Evolutionary conservation across 2,113 vertebrate genomes (phyloP), one percentile per base, ranked within the genome.

Genomic region (Mesocricetus auratus): DNA sequence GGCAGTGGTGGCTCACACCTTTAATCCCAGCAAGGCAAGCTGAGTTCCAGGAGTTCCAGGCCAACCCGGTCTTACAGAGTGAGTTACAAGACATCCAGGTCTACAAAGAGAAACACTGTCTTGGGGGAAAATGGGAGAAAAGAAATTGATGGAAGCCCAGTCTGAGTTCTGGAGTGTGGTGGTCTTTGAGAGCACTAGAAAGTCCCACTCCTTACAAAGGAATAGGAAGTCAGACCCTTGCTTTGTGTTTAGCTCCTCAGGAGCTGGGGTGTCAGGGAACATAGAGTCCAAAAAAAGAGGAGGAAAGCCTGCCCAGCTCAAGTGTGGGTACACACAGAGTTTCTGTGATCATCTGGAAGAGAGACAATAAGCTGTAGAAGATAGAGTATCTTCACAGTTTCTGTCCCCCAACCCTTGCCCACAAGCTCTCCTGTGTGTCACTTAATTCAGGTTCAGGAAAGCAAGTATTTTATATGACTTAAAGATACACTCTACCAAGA

Each of bases 321-420:
- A 31, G 31, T 1, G 13, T 13, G 7, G 36, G 47, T 31, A 2
- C 62, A 3, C 47, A 24, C 24, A 5, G 0, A 15, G 39, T 17
- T n/a, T 89, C 92, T 58, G 0, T 11, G 29, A 26, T 7, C 33
- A 21, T 88, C 62, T 17, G 39, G 26, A 58, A 86, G 56, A 73
- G 60, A 15, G 6, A 1, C 3, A 73, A 39, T 33, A 90, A 71
- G 3, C 19, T 1, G 9, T 39, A 0, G 0, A 68, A 73, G 29
- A 3, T 1, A 87, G 15, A 33, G 7, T 6, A 71, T 68, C 36
- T 53, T 69, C n/a, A 39, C 68, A 11, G 47, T 33, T 69, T 31
- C 45, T 45, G 22, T 22, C 58, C 73, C 16, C 11, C 39, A 21
- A 42, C 17, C 7, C 6, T 81, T 8, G 19, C 19, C 31, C 33